phyloP scores from a whole-genome alignment of 2,888 invertebrate genomes.

The Pinctada fucata region DNA sequence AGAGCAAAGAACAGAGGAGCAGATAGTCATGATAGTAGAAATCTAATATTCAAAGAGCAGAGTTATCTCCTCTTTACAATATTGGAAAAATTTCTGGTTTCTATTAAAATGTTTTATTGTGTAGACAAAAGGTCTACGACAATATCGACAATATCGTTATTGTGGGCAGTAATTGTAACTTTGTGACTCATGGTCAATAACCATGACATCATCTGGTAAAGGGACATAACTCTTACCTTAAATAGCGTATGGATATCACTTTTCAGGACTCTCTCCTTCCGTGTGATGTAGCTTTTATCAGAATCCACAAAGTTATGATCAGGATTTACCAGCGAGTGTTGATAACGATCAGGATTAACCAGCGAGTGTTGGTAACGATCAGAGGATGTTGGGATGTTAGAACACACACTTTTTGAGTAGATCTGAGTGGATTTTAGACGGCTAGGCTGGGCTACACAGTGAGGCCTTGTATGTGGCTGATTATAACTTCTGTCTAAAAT shows the following conservation, averaged over 20 bases:
- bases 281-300: constrained; percentile 27
- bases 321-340: constrained; percentile 46
- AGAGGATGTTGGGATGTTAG: constrained; percentile 37
- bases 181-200: too few relatives aligned
- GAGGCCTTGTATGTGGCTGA: constrained; percentile 17
- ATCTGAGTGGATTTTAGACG: constrained; percentile 56
- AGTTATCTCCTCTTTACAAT: too few relatives aligned
- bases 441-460: constrained; percentile 52
- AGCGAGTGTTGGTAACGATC: constrained; percentile 3
- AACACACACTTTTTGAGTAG: constrained; percentile 53
- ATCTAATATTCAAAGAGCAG: too few relatives aligned
- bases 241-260: constrained; percentile 53
- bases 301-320: constrained; percentile 24
- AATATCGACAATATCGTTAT: too few relatives aligned
- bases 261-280: constrained; percentile 35
- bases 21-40: too few relatives aligned
- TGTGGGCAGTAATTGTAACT: too few relatives aligned
- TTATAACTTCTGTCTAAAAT: background rate
- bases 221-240: constrained; percentile 39
- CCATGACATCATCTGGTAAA: too few relatives aligned
- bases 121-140: too few relatives aligned
- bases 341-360: constrained; percentile 40
- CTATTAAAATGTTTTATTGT: too few relatives aligned
- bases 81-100: too few relatives aligned
- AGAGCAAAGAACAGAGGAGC: too few relatives aligned